Evolutionary conservation across 1,140 invertebrate species (phyloP).

Genomic region (Drosophila grimshawi): DNA sequence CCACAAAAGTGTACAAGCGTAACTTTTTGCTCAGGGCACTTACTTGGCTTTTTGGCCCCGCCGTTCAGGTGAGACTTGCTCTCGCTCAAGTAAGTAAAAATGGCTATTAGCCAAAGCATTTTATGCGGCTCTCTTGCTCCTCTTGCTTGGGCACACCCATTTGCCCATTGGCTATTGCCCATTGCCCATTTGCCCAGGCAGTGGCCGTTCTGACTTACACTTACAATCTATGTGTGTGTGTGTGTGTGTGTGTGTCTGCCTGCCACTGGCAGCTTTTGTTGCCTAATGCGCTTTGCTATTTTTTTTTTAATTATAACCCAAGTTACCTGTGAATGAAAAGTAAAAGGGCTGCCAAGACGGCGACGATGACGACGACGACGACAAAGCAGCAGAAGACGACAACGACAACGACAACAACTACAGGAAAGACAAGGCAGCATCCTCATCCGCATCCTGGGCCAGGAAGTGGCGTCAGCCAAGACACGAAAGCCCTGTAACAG

Average conservation of each 20-base stretch:
- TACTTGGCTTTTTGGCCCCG: constrained; percentile 78
- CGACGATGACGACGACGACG: constrained; percentile 32
- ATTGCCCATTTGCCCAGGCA: constrained; percentile 1
- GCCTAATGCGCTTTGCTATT: constrained; percentile 82
- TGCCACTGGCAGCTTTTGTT: constrained; percentile 59
- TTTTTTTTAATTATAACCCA: constrained; percentile 77
- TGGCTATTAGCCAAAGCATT: constrained; percentile 82
- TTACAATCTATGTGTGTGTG: neutral
- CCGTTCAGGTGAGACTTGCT: constrained; percentile 34
- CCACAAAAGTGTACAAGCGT: constrained; percentile 61
- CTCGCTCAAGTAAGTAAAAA: constrained; percentile 76
- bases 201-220: neutral
- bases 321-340: constrained; percentile 81
- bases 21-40: constrained; percentile 62
- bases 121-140: constrained; percentile 77
- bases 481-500: constrained; percentile 54
- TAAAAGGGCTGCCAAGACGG: constrained; percentile 79
- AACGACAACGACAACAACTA: constrained; percentile 19
- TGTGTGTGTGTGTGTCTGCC: neutral
- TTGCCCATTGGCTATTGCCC: constrained; percentile 16
- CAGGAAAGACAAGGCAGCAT: constrained; percentile 38
- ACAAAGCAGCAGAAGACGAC: constrained; percentile 29
- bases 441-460: constrained; percentile 47
- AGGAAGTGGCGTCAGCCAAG: constrained; percentile 69
- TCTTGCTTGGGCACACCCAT: constrained; percentile 63